These are phyloP conservation scores for Schizaphis graminum DNA, from an alignment of 2,888 invertebrate genomes.

Conservation along the genomic window DNA sequence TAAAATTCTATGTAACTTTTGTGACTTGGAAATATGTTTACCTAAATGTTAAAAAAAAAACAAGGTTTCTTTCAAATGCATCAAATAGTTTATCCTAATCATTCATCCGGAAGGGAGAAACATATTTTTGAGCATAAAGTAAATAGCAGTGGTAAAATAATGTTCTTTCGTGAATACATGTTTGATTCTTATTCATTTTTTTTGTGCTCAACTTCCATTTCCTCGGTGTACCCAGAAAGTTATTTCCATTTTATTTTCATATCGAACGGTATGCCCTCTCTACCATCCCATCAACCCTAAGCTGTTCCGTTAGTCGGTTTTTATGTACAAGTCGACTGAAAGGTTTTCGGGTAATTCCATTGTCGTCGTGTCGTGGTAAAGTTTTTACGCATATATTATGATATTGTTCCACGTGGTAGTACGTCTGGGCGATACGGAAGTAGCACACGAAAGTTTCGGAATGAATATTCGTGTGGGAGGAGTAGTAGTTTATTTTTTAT, in stretches of 20 bases:
- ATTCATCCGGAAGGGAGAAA: slow-evolving; percentile 57
- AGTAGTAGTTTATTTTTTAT: slow-evolving; percentile 10
- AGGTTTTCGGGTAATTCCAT: slow-evolving; percentile 64
- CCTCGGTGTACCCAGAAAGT: slow-evolving; percentile 34
- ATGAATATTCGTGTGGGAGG: slow-evolving; percentile 21
- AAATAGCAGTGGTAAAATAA: slow-evolving; percentile 65
- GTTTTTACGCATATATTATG: slow-evolving; percentile 62
- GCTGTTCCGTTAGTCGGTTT: slow-evolving; percentile 61
- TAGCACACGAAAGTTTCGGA: slow-evolving; percentile 44
- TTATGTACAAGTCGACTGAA: slow-evolving; percentile 56
- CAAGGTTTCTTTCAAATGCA: slow-evolving; percentile 40
- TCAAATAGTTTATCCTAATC: slow-evolving; percentile 63
- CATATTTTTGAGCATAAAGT: slow-evolving; percentile 63
- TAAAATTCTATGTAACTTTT: slow-evolving; percentile 29
- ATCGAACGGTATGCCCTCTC: slow-evolving; percentile 42
- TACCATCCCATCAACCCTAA: slow-evolving; percentile 32
- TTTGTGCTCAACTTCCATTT: slow-evolving; percentile 51
- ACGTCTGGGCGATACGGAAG: slow-evolving; percentile 53
- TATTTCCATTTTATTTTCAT: slow-evolving; percentile 66
- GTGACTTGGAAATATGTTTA: slow-evolving; percentile 46
- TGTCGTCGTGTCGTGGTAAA: slow-evolving; percentile 62
- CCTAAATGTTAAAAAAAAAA: slow-evolving; percentile 49
- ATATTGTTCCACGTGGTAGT: slow-evolving; percentile 27
- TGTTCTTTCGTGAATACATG: slow-evolving; percentile 51
- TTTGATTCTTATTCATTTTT: slow-evolving; percentile 50